Base-by-base conservation (phyloP, 2,113 vertebrate species). In the Tyto alba region DNA sequence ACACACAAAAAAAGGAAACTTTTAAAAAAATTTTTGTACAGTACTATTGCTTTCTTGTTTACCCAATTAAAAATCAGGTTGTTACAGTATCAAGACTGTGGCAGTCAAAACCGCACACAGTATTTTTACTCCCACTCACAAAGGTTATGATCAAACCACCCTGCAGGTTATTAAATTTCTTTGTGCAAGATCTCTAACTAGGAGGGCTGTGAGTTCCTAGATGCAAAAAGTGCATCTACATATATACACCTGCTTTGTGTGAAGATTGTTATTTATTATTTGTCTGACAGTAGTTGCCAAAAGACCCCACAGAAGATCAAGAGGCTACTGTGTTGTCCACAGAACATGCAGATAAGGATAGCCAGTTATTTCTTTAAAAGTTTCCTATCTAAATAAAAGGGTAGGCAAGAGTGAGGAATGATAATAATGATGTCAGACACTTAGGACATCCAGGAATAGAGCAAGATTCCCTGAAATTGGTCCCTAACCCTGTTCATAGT, bases 321-420 rank as follows among this genome's bases (percentile, higher is more conserved):
- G 4, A 50, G 6, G 6, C 15, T 55, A 6, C 56, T 74, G 4
- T 78, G 10, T 10, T 48, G 27, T 55, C 11, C 26, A 9, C 36
- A 74, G 30, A 14, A 34, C 26, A 52, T 3, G 4, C 3, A 64
- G 62, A 64, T 25, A 64, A 30, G 0, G 0, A 53, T 4, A 85
- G 30, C 8, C 20, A 19, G 21, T 7, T 79, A 4, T 13, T 76
- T 59, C 38, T 91, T 64, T 45, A 80, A 55, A 72, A 68, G 32
- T 2, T 72, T 59, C 13, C 2, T 5, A 7, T 48, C 30, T 43
- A 48, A 32, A 76, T 59, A 32, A 55, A 73, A 87, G 48, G 7
- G 6, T 30, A 62, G 45, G n/a, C 8, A 66, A 69, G 22, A 34
- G 40, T 25, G 25, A 87, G 38, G 45, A 71, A 29, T 34, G 18